A percentile compares a stretch with the other conserved stretches of the same genome.
Evolutionary conservation across 2,797 vertebrate genomes (phyloP).

Genomic region (Acestrorhynchus altus): DNA sequence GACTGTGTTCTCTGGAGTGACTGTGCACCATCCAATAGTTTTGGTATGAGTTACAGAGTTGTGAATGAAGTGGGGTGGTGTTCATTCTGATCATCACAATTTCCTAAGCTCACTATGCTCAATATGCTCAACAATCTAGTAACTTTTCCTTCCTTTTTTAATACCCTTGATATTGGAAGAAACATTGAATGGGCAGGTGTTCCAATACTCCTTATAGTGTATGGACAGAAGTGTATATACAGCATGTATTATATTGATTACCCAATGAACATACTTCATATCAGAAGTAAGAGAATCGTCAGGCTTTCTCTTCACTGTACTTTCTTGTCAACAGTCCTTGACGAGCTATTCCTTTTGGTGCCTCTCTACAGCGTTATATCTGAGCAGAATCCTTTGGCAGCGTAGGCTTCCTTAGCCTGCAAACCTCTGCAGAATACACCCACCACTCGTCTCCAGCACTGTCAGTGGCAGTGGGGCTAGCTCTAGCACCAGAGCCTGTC

Average conservation of each 20-base stretch:
- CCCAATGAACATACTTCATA: background rate
- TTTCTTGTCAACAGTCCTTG: constrained; percentile 11
- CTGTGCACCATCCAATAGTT: no score
- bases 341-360: constrained; percentile 37
- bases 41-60: no score
- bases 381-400: constrained; percentile 27
- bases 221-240: background rate
- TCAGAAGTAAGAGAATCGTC: background rate
- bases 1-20: no score
- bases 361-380: constrained; percentile 11
- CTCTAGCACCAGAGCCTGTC: constrained; percentile 30
- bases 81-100: no score
- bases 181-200: no score
- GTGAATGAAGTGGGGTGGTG: no score
- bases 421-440: constrained; percentile 55
- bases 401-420: constrained; percentile 21
- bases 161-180: no score
- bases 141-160: no score
- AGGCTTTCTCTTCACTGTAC: background rate
- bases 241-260: background rate
- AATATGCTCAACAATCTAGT: no score
- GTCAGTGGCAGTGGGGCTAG: constrained; percentile 37
- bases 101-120: no score
- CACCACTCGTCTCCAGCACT: constrained; percentile 33
- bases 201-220: background rate